Conservation (phyloP, 2,888 invertebrate genomes). For the Phaonia tiefii region DNA sequence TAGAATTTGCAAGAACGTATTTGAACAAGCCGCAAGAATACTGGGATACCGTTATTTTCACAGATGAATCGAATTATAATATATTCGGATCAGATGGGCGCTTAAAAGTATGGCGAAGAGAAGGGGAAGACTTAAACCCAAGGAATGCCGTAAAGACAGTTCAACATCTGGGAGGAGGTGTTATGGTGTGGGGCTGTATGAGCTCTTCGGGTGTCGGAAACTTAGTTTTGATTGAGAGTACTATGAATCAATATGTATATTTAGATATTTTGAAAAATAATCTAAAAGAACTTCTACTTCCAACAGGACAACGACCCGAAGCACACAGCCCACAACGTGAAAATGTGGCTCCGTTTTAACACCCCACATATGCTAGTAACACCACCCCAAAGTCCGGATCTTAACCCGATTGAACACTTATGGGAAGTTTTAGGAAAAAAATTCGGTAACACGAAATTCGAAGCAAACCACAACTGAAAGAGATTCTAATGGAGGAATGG, state of each 20-base stretch:
- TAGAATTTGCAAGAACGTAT: constrained; percentile 40
- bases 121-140: constrained; percentile 31
- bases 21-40: constrained; percentile 24
- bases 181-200: constrained; percentile 15
- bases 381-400: no score
- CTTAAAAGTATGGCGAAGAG: constrained; percentile 38
- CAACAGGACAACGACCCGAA: constrained; percentile 18
- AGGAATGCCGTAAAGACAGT: neutral
- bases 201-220: neutral
- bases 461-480: no score
- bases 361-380: neutral
- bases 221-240: constrained; percentile 9
- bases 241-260: constrained; percentile 25
- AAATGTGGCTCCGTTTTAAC: constrained; percentile 2
- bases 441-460: constrained; percentile 21
- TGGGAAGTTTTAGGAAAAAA: constrained; percentile 5
- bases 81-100: constrained; percentile 39
- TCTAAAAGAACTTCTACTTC: no score
- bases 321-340: no score
- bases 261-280: no score
- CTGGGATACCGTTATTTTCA: constrained; percentile 37
- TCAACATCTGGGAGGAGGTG: constrained; percentile 14
- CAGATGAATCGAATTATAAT: constrained; percentile 44
- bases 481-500: constrained; percentile 1
- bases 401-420: no score